phyloP scores from a whole-genome alignment of 2,797 vertebrate species.

The Myotis vivesi region DNA sequence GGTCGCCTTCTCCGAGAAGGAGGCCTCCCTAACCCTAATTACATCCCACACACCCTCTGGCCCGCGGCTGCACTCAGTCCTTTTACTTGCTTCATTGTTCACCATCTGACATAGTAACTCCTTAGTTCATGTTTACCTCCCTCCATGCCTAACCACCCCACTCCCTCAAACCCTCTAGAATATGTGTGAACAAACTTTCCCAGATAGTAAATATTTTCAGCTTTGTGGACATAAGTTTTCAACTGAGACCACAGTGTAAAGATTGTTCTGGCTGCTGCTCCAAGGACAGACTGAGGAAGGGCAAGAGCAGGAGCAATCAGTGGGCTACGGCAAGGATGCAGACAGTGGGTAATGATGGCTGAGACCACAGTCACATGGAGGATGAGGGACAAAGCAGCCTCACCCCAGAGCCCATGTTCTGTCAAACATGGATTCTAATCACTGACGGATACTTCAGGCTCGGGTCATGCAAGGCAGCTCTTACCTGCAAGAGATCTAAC shows the following conservation, averaged over 20 bases:
- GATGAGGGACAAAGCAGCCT: background rate
- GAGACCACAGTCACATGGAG: too few species aligned
- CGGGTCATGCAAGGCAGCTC: background rate
- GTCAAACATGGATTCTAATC: background rate
- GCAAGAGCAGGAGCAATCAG: background rate
- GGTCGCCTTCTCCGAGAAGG: background rate
- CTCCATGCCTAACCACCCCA: background rate
- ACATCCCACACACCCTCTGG: rapidly evolving
- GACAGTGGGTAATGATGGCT: rapidly evolving
- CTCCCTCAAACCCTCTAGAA: background rate
- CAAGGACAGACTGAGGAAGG: background rate
- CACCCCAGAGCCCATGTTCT: background rate
- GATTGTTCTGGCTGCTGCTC: background rate
- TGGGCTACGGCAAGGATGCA: too few species aligned
- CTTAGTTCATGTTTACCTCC: background rate
- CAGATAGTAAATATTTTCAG: background rate
- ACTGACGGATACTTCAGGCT: background rate
- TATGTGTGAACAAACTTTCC: background rate
- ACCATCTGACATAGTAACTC: background rate
- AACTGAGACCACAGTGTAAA: background rate
- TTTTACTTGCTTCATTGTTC: background rate
- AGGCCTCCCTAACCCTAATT: background rate
- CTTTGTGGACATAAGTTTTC: too few species aligned
- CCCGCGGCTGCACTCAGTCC: rapidly evolving
- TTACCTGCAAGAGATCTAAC: background rate